These are phyloP conservation scores for Hydrochoerus hydrochaeris DNA, from an alignment of 2,113 vertebrate species.

Conservation along the genomic window DNA sequence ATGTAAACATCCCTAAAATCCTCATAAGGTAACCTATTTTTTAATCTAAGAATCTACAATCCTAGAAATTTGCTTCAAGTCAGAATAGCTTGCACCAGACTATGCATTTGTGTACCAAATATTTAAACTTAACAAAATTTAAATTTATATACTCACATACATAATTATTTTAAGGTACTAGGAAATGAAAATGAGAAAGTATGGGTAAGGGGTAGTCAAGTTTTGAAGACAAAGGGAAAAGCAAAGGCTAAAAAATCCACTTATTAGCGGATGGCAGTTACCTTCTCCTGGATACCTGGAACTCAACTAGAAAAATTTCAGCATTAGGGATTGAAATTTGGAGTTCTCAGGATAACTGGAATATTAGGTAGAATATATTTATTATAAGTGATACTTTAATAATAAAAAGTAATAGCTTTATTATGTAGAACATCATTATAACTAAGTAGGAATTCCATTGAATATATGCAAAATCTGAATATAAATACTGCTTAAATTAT, in stretches of 20 bases:
- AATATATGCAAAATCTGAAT: neutral
- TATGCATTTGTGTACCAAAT: neutral
- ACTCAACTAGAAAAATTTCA: neutral
- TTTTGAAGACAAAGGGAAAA: neutral
- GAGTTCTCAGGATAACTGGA: neutral
- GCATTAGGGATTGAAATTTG: neutral
- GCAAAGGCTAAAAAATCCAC: neutral
- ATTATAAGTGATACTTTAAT: neutral
- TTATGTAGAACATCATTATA: neutral
- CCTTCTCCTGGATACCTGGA: neutral
- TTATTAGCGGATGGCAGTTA: accelerated
- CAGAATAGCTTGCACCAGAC: neutral
- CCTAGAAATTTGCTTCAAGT: neutral
- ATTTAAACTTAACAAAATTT: neutral
- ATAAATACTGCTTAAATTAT: neutral
- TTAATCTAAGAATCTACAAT: neutral
- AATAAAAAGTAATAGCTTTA: neutral
- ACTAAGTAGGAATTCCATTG: neutral
- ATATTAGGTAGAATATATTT: neutral
- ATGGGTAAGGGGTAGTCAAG: neutral
- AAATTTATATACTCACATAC: neutral
- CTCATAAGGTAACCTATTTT: neutral
- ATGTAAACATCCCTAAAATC: neutral
- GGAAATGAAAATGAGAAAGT: neutral
- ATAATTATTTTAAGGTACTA: neutral